Evolutionary conservation across 2,113 vertebrate genomes (phyloP), one percentile per base, ranked within the genome.

Genomic region (Gasterosteus aculeatus): DNA sequence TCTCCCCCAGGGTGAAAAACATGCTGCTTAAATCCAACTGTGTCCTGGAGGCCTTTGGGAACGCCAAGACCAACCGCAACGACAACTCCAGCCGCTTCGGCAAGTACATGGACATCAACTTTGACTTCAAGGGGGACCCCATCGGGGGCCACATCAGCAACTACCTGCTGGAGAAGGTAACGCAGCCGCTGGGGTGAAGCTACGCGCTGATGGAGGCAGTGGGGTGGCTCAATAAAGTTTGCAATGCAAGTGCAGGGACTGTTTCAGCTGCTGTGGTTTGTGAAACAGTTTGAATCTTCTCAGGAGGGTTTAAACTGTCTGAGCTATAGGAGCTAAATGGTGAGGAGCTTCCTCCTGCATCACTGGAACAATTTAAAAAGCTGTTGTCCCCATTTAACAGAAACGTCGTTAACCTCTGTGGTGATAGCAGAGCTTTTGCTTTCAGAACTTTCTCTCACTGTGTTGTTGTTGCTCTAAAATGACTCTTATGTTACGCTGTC

Each of bases 91-190:
- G 97, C 92, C 95, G 98, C 31, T 99, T 99, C 65, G 98, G 98
- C 19, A 99, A 99, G 44, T 99, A 99, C 75, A 99, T 99, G 98
- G 98, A 99, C 89, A 99, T 99, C 93, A 99, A 99, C 92, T 99
- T 99, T 71, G 97, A 99, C 89, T 99, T 99, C 87, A 99, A 99
- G 82, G 98, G 98, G 1, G 97, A 99, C 73, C 98, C 98, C 0
- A 98, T 99, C 69, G 98, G 98, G 7, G 98, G 98, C 18, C 98
- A 99, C 88, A 99, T 99, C 92, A 99, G 86, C 94, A 99, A 99
- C 91, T 99, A 99, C 92, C 93, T 99, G 85, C 82, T 99, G 12
- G 98, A 99, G 83, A 99, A 99, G 96, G 98, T 99, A 76, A 59
- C 87, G 90, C 22, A 7, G 11, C 31, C 10, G 29, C 18, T 16